Percentiles rank a stretch among this genome's conserved stretches.
These are phyloP conservation scores for Acheta domesticus DNA, from an alignment of 2,888 invertebrate species.

Conservation along the genomic window DNA sequence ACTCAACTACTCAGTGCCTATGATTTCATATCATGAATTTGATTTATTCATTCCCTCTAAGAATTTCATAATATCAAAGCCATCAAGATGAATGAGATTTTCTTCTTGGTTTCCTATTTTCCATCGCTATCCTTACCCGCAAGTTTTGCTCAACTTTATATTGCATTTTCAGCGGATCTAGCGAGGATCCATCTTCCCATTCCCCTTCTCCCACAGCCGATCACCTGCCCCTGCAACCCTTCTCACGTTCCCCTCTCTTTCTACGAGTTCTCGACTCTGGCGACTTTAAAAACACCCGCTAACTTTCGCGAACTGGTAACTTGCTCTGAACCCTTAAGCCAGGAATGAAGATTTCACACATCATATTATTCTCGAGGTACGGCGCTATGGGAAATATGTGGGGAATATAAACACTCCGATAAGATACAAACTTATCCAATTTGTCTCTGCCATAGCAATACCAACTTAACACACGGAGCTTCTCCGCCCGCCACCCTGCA, in stretches of 20 bases:
- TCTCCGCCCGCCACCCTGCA: too few species aligned
- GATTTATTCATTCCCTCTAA: background rate
- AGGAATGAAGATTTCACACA: constrained; percentile 19
- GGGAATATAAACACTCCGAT: constrained; percentile 30
- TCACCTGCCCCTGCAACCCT: background rate
- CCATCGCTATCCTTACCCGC: background rate
- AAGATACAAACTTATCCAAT: constrained; percentile 30
- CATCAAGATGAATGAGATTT: constrained; percentile 5
- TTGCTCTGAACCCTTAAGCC: background rate
- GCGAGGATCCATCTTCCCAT: background rate
- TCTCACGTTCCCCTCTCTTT: background rate
- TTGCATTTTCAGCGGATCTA: background rate
- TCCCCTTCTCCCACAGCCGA: background rate
- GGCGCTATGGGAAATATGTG: background rate
- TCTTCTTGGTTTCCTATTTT: background rate
- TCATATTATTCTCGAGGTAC: background rate
- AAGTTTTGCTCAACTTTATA: background rate
- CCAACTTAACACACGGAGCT: too few species aligned
- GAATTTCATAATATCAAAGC: background rate
- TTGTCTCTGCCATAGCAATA: constrained; percentile 21
- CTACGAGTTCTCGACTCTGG: background rate
- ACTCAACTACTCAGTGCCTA: too few species aligned
- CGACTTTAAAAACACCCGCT: background rate
- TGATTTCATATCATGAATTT: background rate
- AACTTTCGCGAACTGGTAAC: background rate